phyloP scores from a whole-genome alignment of 2,797 vertebrate species.

The Merluccius polli region DNA sequence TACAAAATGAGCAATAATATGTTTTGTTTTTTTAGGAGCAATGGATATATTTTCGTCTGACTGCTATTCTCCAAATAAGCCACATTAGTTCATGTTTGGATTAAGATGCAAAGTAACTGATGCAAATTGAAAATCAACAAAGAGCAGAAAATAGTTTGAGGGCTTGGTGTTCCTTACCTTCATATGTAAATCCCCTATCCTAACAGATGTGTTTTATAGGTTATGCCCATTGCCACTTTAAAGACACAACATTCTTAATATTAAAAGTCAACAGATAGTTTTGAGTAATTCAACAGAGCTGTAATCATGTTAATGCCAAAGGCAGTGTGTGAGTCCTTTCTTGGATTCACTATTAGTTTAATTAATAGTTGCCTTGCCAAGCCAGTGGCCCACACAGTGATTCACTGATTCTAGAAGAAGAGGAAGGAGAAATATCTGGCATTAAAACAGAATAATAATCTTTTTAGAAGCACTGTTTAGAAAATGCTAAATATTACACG shows the following conservation, averaged over 20 bases:
- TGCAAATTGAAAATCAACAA: neutral
- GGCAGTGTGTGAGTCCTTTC: neutral
- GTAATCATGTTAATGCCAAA: neutral
- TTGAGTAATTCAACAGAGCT: neutral
- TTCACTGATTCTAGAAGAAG: constrained; percentile 10
- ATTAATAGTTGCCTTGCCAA: constrained; percentile 14
- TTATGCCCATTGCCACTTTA: neutral
- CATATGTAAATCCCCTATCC: neutral
- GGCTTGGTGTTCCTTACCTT: neutral
- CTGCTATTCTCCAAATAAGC: neutral
- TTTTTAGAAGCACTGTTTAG: neutral
- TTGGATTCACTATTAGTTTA: constrained; percentile 12
- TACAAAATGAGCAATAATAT: too few relatives aligned
- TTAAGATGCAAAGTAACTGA: neutral
- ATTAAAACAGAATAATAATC: neutral
- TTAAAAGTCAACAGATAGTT: neutral
- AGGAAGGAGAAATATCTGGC: neutral
- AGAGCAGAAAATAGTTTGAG: neutral
- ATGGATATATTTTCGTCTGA: neutral
- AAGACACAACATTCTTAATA: constrained; percentile 1
- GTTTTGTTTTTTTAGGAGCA: neutral
- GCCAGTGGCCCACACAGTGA: constrained; percentile 38
- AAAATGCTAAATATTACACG: neutral
- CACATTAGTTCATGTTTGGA: neutral
- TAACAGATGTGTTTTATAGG: neutral